Evolutionary conservation across 1,140 invertebrate genomes (phyloP).

Genomic region (Parasteatoda tepidariorum): DNA sequence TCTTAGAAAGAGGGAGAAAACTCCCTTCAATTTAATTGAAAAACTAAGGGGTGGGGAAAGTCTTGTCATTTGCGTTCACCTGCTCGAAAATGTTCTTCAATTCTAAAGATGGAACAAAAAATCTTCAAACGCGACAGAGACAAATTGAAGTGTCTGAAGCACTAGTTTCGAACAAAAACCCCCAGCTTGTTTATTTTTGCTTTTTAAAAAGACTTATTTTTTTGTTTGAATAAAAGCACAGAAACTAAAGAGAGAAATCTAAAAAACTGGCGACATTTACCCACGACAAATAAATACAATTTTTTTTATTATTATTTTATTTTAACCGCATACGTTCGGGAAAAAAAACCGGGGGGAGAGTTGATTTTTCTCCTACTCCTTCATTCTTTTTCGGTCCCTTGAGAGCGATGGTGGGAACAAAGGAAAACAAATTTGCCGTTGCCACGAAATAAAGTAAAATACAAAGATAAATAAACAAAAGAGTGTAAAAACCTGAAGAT

Average conservation of each 20-base stretch:
- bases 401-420: constrained; percentile 44
- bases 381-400: constrained; percentile 13
- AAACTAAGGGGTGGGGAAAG: constrained; percentile 33
- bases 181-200: constrained; percentile 37
- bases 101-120: not conserved
- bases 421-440: constrained; percentile 60
- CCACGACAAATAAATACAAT: constrained; percentile 31
- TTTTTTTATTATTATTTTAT: constrained; percentile 9
- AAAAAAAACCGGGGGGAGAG: not conserved
- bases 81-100: not conserved
- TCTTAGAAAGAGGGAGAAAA: not conserved
- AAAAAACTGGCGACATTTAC: constrained; percentile 25
- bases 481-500: constrained; percentile 36
- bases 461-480: constrained; percentile 59
- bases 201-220: not conserved
- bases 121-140: constrained; percentile 40
- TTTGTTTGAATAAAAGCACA: constrained; percentile 9
- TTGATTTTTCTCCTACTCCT: not conserved
- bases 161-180: constrained; percentile 25
- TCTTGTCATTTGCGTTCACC: constrained; percentile 45
- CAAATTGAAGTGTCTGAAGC: constrained; percentile 55
- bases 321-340: not conserved
- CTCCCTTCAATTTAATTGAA: constrained; percentile 59
- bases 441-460: constrained; percentile 59
- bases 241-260: constrained; percentile 14